Percentiles rank a stretch among this genome's conserved stretches.
These are phyloP conservation scores for Idris sp. DNA, from an alignment of 1,140 invertebrate species.

Conservation along the genomic window DNA sequence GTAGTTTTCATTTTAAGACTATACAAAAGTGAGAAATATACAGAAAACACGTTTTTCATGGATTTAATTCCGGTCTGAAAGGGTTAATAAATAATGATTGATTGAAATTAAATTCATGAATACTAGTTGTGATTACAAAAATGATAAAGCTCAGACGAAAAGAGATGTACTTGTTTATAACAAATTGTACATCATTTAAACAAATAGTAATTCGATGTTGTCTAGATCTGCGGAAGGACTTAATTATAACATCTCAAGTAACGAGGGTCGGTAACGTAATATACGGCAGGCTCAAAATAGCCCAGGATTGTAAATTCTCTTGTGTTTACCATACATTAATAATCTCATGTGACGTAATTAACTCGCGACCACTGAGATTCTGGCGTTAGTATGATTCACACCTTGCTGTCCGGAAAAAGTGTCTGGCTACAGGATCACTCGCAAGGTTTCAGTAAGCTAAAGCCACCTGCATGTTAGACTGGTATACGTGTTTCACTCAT, in stretches of 20 bases:
- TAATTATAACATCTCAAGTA: constrained; percentile 72
- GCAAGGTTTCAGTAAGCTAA: constrained; percentile 3
- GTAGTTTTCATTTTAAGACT: too few species aligned
- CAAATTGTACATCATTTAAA: too few species aligned
- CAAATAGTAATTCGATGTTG: constrained; percentile 31
- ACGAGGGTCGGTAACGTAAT: constrained; percentile 69
- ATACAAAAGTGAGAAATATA: too few species aligned
- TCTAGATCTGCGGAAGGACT: constrained; percentile 58
- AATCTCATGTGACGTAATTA: constrained; percentile 71
- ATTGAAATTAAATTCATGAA: too few species aligned
- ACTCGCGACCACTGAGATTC: constrained; percentile 67
- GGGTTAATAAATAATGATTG: too few species aligned
- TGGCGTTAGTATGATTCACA: constrained; percentile 22
- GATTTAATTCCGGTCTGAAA: too few species aligned
- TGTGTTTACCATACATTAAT: constrained; percentile 66
- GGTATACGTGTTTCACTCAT: background rate
- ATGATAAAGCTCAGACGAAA: too few species aligned
- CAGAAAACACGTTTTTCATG: too few species aligned
- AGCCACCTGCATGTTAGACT: constrained; percentile 7
- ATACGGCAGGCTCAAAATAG: constrained; percentile 68
- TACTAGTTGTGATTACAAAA: too few species aligned
- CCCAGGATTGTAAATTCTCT: constrained; percentile 62
- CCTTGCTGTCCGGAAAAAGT: constrained; percentile 5
- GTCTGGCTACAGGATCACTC: constrained; percentile 5
- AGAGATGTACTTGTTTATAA: too few species aligned